phyloP scores from a whole-genome alignment of 2,113 vertebrate species.

The Hyla sarda region DNA sequence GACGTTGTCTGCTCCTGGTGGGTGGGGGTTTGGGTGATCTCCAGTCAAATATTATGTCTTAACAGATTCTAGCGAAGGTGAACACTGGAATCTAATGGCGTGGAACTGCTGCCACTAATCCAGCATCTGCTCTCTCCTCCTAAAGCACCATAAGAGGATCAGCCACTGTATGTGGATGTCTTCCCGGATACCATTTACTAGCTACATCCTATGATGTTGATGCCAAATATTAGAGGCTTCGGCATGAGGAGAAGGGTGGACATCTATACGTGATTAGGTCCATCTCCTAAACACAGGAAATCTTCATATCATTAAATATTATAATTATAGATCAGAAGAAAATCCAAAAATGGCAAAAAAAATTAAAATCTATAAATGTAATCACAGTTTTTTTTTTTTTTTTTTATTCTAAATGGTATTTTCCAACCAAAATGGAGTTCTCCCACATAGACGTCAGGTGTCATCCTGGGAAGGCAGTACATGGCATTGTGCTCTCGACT shows the following conservation, averaged over 20 bases:
- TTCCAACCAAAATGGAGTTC: background rate
- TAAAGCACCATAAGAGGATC: background rate
- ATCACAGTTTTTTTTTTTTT: too few species aligned
- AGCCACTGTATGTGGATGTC: background rate
- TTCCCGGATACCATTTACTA: background rate
- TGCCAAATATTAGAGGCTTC: too few species aligned
- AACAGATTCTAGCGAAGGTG: background rate
- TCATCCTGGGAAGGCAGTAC: background rate
- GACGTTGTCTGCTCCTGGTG: background rate
- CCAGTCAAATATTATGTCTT: background rate
- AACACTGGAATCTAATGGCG: conserved; percentile 8
- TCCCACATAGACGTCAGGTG: background rate
- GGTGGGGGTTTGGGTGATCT: background rate
- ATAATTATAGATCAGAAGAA: too few species aligned
- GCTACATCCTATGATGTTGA: background rate
- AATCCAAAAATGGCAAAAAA: background rate
- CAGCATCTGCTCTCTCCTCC: background rate
- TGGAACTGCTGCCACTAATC: background rate
- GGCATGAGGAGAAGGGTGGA: background rate
- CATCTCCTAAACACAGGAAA: too few species aligned
- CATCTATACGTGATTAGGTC: background rate
- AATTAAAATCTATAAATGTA: background rate
- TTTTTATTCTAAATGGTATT: background rate
- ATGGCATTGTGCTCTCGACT: background rate
- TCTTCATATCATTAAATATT: too few species aligned